Evolutionary conservation across 2,113 vertebrate species (phyloP).

Genomic region (Spea multiplicata): DNA sequence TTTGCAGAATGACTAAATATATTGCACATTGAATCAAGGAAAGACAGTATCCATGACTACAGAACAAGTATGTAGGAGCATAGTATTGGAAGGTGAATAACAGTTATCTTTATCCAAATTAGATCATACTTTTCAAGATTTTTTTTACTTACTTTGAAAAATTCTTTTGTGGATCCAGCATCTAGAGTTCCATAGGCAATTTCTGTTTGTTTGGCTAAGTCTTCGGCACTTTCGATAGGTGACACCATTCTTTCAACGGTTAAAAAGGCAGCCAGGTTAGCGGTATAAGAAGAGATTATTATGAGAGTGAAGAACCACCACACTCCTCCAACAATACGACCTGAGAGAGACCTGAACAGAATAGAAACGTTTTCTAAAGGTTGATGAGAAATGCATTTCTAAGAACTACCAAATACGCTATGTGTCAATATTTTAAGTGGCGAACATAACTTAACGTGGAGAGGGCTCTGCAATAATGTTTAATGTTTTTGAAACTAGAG

Average conservation of each 20-base stretch:
- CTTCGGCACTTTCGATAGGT: slow-evolving; percentile 97
- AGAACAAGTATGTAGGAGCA: no score
- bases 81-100: no score
- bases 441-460: no score
- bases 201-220: slow-evolving; percentile 97
- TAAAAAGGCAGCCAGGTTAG: slow-evolving; percentile 97
- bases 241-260: slow-evolving; percentile 99
- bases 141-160: slow-evolving; percentile 88
- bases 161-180: slow-evolving; percentile 98
- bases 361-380: background rate
- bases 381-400: no score
- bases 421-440: no score
- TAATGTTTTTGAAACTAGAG: no score
- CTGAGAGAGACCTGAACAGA: slow-evolving; percentile 90
- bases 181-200: slow-evolving; percentile 97
- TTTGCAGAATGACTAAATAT: background rate
- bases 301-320: slow-evolving; percentile 99
- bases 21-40: no score
- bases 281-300: slow-evolving; percentile 98
- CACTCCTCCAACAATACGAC: slow-evolving; percentile 96
- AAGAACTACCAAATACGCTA: no score
- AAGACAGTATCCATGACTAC: no score
- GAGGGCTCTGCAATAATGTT: no score
- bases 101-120: no score
- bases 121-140: background rate